phyloP scores from a whole-genome alignment of 2,113 vertebrate species.

The Catagonus wagneri region DNA sequence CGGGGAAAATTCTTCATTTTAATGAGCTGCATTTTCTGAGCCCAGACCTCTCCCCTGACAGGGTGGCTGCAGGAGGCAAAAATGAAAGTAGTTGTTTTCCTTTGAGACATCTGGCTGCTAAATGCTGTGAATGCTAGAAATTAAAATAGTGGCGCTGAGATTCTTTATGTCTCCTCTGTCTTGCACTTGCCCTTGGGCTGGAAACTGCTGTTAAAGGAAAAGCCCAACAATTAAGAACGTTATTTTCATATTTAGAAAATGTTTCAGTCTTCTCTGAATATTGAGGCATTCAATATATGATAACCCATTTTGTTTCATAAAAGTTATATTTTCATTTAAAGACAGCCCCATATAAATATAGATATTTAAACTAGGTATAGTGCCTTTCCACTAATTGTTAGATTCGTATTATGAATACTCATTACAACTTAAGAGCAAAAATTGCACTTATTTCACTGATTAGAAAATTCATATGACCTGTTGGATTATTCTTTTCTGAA shows the following conservation, averaged over 20 bases:
- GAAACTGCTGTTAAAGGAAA: conserved; percentile 62
- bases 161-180: conserved; percentile 48
- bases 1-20: conserved; percentile 79
- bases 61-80: conserved; percentile 76
- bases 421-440: background rate
- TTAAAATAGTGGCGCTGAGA: conserved; percentile 60
- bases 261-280: background rate
- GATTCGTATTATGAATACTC: background rate
- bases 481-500: conserved; percentile 5
- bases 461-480: background rate
- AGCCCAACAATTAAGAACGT: conserved; percentile 13
- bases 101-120: conserved; percentile 74
- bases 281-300: background rate
- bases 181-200: conserved; percentile 74
- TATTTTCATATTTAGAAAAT: conserved; percentile 22
- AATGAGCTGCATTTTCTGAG: conserved; percentile 78
- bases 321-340: background rate
- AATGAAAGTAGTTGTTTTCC: conserved; percentile 76
- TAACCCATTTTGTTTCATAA: background rate
- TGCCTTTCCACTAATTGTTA: background rate
- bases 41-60: conserved; percentile 65
- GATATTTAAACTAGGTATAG: background rate
- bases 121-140: conserved; percentile 73
- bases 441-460: background rate
- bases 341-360: background rate